Percentiles rank a stretch among this genome's conserved stretches.
These are phyloP conservation scores for Ormyrus labotus DNA, from an alignment of 2,888 invertebrate genomes.

Conservation along the genomic window DNA sequence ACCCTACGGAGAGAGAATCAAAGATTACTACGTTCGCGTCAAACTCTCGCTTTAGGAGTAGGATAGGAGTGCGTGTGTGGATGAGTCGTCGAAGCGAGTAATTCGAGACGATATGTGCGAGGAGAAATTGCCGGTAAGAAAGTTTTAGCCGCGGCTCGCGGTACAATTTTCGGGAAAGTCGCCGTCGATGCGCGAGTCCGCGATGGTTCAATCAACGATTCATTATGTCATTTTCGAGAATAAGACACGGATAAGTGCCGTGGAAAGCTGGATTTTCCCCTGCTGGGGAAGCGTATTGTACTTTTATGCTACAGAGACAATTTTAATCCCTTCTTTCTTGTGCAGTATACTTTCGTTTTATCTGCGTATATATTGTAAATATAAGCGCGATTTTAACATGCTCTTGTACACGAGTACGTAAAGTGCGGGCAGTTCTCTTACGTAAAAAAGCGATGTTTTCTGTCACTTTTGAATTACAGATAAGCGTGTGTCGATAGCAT, in stretches of 20 bases:
- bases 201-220: not conserved
- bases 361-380: conserved; percentile 26
- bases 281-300: not conserved
- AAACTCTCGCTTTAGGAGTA: not conserved
- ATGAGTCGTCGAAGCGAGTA: conserved; percentile 35
- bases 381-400: conserved; percentile 37
- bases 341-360: conserved; percentile 8
- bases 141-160: conserved; percentile 12
- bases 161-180: conserved; percentile 48
- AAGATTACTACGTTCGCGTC: conserved; percentile 31
- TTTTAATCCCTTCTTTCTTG: not conserved
- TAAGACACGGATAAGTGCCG: not conserved
- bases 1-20: conserved; percentile 43
- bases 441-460: no score
- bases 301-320: conserved; percentile 9
- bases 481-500: conserved; percentile 19
- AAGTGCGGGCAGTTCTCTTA: no score
- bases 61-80: no score
- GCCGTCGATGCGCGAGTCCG: not conserved
- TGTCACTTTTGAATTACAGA: conserved; percentile 17
- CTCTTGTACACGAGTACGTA: not conserved
- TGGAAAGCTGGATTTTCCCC: conserved; percentile 1
- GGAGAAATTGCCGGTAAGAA: conserved; percentile 40
- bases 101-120: conserved; percentile 25
- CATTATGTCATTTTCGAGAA: conserved; percentile 38